Conservation (phyloP, 2,797 vertebrate genomes). For the Odontamblyopus lacepedii region DNA sequence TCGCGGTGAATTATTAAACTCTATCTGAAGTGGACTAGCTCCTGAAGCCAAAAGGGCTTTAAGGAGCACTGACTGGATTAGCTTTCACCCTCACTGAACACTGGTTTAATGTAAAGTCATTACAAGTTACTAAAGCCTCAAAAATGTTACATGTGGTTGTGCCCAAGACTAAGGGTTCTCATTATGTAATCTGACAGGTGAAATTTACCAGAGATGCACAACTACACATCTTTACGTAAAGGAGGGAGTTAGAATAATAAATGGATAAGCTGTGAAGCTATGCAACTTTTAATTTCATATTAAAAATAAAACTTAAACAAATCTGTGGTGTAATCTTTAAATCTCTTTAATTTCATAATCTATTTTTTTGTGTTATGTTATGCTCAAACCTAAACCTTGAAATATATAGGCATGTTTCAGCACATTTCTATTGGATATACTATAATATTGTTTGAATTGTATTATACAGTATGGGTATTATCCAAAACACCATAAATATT, state of each 20-base stretch:
- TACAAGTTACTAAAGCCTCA: conserved; percentile 1
- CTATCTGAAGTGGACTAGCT: conserved; percentile 84
- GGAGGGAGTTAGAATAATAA: neutral
- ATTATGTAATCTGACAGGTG: conserved; percentile 33
- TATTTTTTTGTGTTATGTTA: neutral
- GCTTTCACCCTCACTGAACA: conserved; percentile 21
- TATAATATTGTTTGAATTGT: neutral
- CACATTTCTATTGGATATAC: neutral
- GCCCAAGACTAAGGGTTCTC: conserved; percentile 29
- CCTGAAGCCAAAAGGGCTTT: conserved; percentile 73
- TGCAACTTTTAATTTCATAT: neutral
- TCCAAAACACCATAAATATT: too few relatives aligned
- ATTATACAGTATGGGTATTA: neutral
- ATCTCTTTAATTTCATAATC: neutral
- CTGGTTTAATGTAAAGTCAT: conserved; percentile 38
- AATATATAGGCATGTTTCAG: neutral
- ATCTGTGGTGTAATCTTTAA: too few relatives aligned
- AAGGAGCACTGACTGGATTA: conserved; percentile 63
- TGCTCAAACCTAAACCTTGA: neutral
- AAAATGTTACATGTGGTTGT: conserved; percentile 34
- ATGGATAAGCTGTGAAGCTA: neutral
- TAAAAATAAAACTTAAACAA: too few relatives aligned
- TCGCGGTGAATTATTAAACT: conserved; percentile 91
- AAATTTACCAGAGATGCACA: conserved; percentile 6
- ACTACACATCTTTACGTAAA: neutral